A percentile compares a stretch with the other conserved stretches of the same genome.
Evolutionary conservation across 2,888 invertebrate species (phyloP).

Genomic region (Oscheius sp.): DNA sequence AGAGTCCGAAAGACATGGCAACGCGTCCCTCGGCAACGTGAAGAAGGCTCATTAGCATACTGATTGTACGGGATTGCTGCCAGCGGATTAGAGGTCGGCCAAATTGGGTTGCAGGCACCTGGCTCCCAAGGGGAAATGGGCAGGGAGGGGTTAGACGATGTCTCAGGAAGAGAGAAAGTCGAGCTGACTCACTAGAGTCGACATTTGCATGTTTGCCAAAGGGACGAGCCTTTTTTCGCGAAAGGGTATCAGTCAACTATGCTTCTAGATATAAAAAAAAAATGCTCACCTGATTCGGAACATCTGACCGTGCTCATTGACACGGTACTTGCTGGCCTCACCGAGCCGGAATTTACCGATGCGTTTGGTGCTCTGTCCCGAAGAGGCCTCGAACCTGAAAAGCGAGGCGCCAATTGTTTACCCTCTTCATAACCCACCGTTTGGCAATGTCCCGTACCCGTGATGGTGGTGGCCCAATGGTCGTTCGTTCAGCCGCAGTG

Average conservation of each 20-base stretch:
- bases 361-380: slow-evolving; percentile 15
- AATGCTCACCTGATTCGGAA: slow-evolving; percentile 20
- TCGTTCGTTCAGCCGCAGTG: neutral
- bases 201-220: too few species aligned
- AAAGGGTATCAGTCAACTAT: too few species aligned
- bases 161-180: neutral
- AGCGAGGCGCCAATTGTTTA: neutral
- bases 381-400: slow-evolving; percentile 36
- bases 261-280: neutral
- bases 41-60: slow-evolving; percentile 32
- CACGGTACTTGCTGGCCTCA: slow-evolving; percentile 23
- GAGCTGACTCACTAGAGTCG: neutral
- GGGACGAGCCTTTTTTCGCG: too few species aligned
- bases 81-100: neutral
- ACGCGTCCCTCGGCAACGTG: too few species aligned
- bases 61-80: slow-evolving; percentile 10
- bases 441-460: slow-evolving; percentile 33
- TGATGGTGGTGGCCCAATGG: neutral
- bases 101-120: neutral
- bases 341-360: slow-evolving; percentile 31
- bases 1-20: too few species aligned
- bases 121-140: neutral
- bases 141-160: neutral
- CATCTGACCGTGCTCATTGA: slow-evolving; percentile 30
- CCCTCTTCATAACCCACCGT: slow-evolving; percentile 14